Conservation (phyloP, 2,797 vertebrate genomes). For the Ctenosaura bakeri region DNA sequence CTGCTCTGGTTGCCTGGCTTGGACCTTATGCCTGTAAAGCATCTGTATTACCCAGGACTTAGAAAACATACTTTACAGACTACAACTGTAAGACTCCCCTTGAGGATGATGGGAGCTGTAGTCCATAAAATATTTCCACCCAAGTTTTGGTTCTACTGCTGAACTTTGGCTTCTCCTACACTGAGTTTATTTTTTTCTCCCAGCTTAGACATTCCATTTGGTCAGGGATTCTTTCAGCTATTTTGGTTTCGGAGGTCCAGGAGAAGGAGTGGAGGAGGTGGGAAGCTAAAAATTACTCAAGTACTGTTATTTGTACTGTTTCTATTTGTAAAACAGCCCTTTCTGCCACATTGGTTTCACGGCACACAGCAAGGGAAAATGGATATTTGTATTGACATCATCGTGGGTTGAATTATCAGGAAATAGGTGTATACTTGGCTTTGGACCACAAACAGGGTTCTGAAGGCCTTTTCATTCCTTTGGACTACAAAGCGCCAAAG, state of each 20-base stretch:
- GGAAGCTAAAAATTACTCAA: neutral
- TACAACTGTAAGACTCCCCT: too few species aligned
- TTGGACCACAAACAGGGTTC: neutral
- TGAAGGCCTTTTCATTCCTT: constrained; percentile 46
- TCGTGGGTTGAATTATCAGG: neutral
- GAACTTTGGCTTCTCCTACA: neutral
- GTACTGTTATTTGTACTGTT: neutral
- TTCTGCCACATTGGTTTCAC: neutral
- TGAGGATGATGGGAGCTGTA: too few species aligned
- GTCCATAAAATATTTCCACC: too few species aligned
- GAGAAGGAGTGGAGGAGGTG: neutral
- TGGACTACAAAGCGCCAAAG: constrained; percentile 23
- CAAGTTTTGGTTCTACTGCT: too few species aligned
- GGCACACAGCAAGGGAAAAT: neutral
- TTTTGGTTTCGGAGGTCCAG: neutral
- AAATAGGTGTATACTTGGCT: constrained; percentile 36
- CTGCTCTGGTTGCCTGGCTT: neutral
- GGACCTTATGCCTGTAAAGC: neutral
- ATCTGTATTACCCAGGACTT: neutral
- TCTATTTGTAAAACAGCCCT: constrained; percentile 15
- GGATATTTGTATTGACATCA: constrained; percentile 37
- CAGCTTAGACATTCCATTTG: constrained; percentile 6
- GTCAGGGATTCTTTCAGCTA: constrained; percentile 9
- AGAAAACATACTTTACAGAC: neutral
- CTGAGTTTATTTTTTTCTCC: neutral